Percentiles rank a stretch among this genome's conserved stretches.
phyloP scores from a whole-genome alignment of 35 echinoderm and acorn worm species.

The Amphiura filiformis region DNA sequence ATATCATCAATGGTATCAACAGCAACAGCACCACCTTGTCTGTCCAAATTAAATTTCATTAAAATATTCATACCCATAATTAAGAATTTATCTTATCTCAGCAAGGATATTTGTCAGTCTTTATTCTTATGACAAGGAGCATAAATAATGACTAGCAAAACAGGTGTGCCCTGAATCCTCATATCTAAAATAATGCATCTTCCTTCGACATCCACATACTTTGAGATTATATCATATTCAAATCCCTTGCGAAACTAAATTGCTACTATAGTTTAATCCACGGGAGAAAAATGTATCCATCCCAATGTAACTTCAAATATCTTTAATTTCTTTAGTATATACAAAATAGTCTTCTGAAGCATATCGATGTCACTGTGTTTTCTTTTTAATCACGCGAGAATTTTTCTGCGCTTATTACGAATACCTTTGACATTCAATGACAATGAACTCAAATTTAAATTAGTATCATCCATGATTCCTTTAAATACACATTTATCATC shows the following conservation, averaged over 20 bases:
- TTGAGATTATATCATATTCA: not conserved
- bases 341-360: slow-evolving; percentile 29
- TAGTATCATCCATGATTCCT: not conserved
- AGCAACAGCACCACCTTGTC: not conserved
- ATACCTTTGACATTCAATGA: slow-evolving; percentile 51
- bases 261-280: not conserved
- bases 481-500: not conserved
- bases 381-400: slow-evolving; percentile 28
- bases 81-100: not conserved
- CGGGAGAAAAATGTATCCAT: not conserved
- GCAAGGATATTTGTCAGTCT: not conserved
- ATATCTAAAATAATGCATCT: too few species aligned
- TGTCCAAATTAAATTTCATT: not conserved
- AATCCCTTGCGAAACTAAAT: slow-evolving; percentile 8
- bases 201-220: not conserved
- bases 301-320: not conserved
- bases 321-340: not conserved
- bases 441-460: not conserved
- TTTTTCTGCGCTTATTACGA: slow-evolving; percentile 20
- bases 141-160: not conserved
- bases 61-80: not conserved
- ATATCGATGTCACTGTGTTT: slow-evolving; percentile 20
- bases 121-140: not conserved
- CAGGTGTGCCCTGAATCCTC: not conserved
- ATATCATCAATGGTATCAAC: not conserved